These are phyloP conservation scores for Trissoscelio sp. DNA, from an alignment of 2,888 invertebrate species.

Conservation along the genomic window DNA sequence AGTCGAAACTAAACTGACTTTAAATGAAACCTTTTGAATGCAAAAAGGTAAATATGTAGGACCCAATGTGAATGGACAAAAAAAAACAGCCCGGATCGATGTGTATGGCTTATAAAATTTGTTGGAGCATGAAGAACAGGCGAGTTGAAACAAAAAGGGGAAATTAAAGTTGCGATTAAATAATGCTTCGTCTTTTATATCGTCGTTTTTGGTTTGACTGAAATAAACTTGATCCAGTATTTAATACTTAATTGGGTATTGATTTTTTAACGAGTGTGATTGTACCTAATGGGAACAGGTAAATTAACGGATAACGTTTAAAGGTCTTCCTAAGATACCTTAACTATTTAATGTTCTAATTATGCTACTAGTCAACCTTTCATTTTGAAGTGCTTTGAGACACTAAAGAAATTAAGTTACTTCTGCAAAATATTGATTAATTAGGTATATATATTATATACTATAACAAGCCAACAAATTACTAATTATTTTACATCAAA, in stretches of 20 bases:
- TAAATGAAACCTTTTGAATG: slow-evolving; percentile 35
- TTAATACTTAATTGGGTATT: slow-evolving; percentile 37
- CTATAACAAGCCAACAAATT: no score
- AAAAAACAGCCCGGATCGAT: slow-evolving; percentile 8
- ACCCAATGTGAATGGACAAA: slow-evolving; percentile 8
- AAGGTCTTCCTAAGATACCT: slow-evolving; percentile 38
- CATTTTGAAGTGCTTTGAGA: background rate
- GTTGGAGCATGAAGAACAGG: slow-evolving; percentile 2
- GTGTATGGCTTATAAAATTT: slow-evolving; percentile 31
- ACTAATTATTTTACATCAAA: no score
- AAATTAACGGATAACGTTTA: slow-evolving; percentile 34
- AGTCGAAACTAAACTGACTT: slow-evolving; percentile 35
- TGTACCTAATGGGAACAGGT: slow-evolving; percentile 25
- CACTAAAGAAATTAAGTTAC: background rate
- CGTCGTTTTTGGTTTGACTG: background rate
- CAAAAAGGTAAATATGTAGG: slow-evolving; percentile 26
- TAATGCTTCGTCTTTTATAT: no score
- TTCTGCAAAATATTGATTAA: no score
- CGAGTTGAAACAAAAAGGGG: no score
- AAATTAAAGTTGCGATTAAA: no score
- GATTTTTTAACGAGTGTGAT: slow-evolving; percentile 33
- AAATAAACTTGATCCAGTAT: background rate
- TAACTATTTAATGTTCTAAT: slow-evolving; percentile 42
- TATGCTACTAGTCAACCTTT: background rate
- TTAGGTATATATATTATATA: no score